Percentiles rank a stretch among this genome's conserved stretches.
Conservation (phyloP, 2,113 vertebrate species). For the Corythornis madagascariensis region DNA sequence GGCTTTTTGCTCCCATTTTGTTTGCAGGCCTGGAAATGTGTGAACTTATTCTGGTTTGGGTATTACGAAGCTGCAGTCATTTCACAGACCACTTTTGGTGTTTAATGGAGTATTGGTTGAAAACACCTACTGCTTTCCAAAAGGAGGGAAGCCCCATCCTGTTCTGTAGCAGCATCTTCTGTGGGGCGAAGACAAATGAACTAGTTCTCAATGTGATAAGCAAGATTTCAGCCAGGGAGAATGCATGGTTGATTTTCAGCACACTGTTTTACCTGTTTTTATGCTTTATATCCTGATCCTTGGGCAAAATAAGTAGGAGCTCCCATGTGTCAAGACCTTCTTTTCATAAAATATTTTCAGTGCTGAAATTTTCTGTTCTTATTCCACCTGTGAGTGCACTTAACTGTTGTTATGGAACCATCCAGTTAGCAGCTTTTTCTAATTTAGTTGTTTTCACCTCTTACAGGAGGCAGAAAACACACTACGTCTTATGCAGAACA, state of each 20-base stretch:
- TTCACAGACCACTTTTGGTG: neutral
- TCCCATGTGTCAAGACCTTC: neutral
- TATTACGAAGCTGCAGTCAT: neutral
- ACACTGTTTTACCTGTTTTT: neutral
- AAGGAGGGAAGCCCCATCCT: neutral
- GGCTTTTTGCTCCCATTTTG: neutral
- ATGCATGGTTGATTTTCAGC: neutral
- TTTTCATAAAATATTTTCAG: neutral
- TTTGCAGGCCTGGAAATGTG: neutral
- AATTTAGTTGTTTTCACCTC: neutral
- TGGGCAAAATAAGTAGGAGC: neutral
- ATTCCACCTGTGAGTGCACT: neutral
- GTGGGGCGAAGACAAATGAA: neutral
- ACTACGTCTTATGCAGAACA: constrained; percentile 86
- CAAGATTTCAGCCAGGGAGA: neutral
- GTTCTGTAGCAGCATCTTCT: neutral
- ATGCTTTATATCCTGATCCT: neutral
- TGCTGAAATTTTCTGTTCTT: neutral
- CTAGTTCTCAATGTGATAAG: neutral
- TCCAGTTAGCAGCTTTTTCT: neutral
- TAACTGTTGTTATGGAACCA: neutral
- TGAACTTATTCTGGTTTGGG: neutral
- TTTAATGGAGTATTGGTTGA: neutral
- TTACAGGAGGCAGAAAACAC: constrained; percentile 89
- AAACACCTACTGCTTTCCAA: neutral